Conservation (phyloP, 2,888 invertebrate species). For the Epirrhoe tristata region DNA sequence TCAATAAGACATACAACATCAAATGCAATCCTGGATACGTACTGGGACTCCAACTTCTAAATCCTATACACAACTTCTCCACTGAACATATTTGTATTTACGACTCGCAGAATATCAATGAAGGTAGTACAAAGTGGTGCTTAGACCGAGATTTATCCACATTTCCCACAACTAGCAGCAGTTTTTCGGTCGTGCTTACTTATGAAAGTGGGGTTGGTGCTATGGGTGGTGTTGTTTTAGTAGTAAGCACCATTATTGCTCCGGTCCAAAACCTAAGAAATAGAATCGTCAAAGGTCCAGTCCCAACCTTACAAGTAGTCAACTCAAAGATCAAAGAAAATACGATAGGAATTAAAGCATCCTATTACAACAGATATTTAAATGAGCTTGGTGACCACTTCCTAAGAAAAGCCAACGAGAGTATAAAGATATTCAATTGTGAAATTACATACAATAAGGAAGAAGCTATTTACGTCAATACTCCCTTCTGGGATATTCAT, state of each 20-base stretch:
- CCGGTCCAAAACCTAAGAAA: slow-evolving; percentile 90
- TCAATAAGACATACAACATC: slow-evolving; percentile 86
- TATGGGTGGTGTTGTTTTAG: slow-evolving; percentile 92
- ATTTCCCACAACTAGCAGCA: slow-evolving; percentile 95
- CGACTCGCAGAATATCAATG: slow-evolving; percentile 89
- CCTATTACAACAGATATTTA: slow-evolving; percentile 95
- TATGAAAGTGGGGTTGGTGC: slow-evolving; percentile 92
- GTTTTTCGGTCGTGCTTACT: slow-evolving; percentile 91
- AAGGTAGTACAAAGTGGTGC: slow-evolving; percentile 89
- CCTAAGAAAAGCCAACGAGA: slow-evolving; percentile 94
- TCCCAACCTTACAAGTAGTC: slow-evolving; percentile 90
- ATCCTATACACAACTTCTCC: slow-evolving; percentile 95
- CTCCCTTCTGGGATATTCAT: slow-evolving; percentile 94
- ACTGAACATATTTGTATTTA: slow-evolving; percentile 93
- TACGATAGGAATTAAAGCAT: slow-evolving; percentile 91
- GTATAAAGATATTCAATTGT: slow-evolving; percentile 91
- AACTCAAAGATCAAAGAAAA: slow-evolving; percentile 93
- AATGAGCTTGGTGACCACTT: slow-evolving; percentile 95
- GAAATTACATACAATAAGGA: slow-evolving; percentile 92
- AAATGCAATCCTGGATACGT: slow-evolving; percentile 93
- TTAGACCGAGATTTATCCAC: slow-evolving; percentile 93
- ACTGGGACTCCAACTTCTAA: slow-evolving; percentile 94
- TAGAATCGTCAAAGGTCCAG: slow-evolving; percentile 90
- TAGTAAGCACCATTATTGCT: slow-evolving; percentile 90
- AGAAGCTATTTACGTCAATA: slow-evolving; percentile 93